These are phyloP conservation scores for Eriocheir sinensis DNA, from an alignment of 1,140 invertebrate species.

Conservation along the genomic window DNA sequence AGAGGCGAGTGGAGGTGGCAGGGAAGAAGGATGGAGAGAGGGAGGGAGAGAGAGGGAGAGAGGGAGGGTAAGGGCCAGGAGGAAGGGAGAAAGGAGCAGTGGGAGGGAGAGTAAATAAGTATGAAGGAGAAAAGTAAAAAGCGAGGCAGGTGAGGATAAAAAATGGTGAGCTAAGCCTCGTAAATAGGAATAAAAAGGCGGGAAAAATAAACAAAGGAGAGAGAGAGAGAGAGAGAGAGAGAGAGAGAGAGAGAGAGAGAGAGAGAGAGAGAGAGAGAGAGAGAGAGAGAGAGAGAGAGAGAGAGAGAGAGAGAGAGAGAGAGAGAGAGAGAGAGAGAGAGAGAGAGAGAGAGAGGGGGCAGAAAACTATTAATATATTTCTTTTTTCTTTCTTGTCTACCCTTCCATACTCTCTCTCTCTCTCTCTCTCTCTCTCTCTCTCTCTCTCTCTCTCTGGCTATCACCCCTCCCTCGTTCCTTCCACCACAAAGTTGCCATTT, in stretches of 20 bases:
- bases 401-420: slow-evolving; percentile 2
- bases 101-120: background rate
- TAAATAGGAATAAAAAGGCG: background rate
- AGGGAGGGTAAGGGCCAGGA: background rate
- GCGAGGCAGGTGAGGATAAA: background rate
- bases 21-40: background rate
- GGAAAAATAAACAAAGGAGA: too few relatives aligned
- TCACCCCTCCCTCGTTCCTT: too few relatives aligned
- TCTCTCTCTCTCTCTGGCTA: too few relatives aligned
- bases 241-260: background rate
- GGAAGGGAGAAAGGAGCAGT: background rate
- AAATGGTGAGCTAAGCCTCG: background rate
- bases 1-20: too few relatives aligned
- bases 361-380: background rate
- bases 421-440: slow-evolving; percentile 40
- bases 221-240: background rate
- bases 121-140: background rate
- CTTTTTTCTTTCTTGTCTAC: background rate
- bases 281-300: too few relatives aligned
- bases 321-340: too few relatives aligned
- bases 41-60: background rate
- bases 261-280: too few relatives aligned
- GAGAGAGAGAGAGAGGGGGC: too few relatives aligned
- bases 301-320: too few relatives aligned
- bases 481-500: background rate